A percentile compares a stretch with the other conserved stretches of the same genome.
These are phyloP conservation scores for Periphyllus acericola DNA, from an alignment of 2,888 invertebrate species.

Conservation along the genomic window DNA sequence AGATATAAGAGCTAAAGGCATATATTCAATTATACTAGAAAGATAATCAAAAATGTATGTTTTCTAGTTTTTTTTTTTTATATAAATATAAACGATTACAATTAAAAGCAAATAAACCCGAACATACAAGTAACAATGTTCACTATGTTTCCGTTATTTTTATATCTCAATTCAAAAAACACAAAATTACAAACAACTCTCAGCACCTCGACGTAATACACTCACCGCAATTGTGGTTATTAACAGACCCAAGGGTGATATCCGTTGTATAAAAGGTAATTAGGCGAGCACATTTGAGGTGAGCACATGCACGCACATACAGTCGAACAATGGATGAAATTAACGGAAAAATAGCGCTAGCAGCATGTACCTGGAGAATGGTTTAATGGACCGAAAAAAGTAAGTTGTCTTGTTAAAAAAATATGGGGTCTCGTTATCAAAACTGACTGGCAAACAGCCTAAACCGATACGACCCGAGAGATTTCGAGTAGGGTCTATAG, in stretches of 20 bases:
- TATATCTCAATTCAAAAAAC: not conserved
- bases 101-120: too few relatives aligned
- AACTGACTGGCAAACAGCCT: conserved; percentile 62
- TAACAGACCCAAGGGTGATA: not conserved
- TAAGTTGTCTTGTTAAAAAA: conserved; percentile 54
- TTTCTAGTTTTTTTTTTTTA: too few relatives aligned
- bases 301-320: not conserved
- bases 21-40: too few relatives aligned
- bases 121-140: too few relatives aligned
- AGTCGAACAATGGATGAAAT: conserved; percentile 2
- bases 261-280: conserved; percentile 20
- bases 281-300: not conserved
- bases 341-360: not conserved
- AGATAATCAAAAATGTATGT: too few relatives aligned
- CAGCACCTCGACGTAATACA: not conserved
- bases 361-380: not conserved
- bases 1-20: too few relatives aligned
- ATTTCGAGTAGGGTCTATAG: conserved; percentile 35
- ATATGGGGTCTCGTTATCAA: conserved; percentile 59
- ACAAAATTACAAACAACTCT: not conserved
- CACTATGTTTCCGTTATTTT: not conserved
- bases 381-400: conserved; percentile 29
- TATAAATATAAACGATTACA: too few relatives aligned
- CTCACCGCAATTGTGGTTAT: not conserved
- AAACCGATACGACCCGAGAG: conserved; percentile 47